phyloP scores from a whole-genome alignment of 2,888 invertebrate species.

The Metopia argyrocephala region DNA sequence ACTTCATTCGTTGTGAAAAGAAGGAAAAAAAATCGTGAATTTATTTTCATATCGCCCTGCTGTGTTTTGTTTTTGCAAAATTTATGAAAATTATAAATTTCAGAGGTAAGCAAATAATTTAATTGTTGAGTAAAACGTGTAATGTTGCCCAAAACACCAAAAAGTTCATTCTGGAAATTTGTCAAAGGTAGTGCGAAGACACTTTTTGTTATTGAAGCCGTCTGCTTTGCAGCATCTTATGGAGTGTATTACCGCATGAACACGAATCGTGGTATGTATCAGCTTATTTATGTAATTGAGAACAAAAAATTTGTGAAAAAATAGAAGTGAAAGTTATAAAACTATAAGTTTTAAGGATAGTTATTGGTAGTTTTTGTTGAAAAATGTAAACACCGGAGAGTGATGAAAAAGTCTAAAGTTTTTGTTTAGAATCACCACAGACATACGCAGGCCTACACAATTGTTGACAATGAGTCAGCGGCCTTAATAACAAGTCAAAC shows the following conservation, averaged over 20 bases:
- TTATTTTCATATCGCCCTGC: background rate
- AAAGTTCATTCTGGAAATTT: conserved; percentile 80
- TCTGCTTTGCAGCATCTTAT: conserved; percentile 82
- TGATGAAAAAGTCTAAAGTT: no score
- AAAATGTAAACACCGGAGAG: background rate
- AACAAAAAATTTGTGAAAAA: no score
- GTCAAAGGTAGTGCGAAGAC: conserved; percentile 80
- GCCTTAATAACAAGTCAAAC: background rate
- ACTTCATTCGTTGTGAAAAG: background rate
- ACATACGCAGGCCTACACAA: background rate
- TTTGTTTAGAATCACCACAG: background rate
- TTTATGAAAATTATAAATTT: conserved; percentile 6
- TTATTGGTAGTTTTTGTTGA: no score
- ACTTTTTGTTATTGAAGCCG: conserved; percentile 82
- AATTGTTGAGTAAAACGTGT: conserved; percentile 54
- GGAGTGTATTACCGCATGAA: conserved; percentile 85
- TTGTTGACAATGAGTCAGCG: conserved; percentile 12
- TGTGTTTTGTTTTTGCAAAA: conserved; percentile 22
- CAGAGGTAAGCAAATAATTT: background rate
- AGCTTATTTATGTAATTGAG: conserved; percentile 20
- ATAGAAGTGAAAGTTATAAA: no score
- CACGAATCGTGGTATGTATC: conserved; percentile 83
- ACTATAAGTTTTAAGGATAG: no score
- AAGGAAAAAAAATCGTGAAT: background rate
- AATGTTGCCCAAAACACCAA: conserved; percentile 85